These are phyloP conservation scores for Oxyruncus cristatus DNA, from an alignment of 2,113 vertebrate species.

Conservation along the genomic window DNA sequence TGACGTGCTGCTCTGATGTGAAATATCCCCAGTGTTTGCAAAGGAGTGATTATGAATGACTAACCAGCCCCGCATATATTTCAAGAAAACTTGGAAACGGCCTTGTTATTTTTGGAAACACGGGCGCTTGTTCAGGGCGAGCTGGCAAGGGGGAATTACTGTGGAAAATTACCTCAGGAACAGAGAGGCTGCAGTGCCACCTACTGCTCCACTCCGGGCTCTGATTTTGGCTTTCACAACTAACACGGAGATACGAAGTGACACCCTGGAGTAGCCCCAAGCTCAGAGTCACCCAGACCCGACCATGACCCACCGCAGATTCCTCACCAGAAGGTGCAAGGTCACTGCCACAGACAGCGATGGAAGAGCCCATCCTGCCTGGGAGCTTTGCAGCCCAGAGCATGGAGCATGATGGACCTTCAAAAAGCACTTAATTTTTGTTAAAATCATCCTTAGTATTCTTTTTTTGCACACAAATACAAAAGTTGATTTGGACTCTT, in stretches of 20 bases:
- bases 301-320: background rate
- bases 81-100: conserved; percentile 74
- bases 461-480: background rate
- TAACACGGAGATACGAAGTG: background rate
- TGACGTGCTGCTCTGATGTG: conserved; percentile 58
- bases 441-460: background rate
- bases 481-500: background rate
- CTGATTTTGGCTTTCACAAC: background rate
- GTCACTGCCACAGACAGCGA: accelerated
- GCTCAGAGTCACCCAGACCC: background rate
- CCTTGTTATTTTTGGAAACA: conserved; percentile 74
- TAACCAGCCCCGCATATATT: conserved; percentile 70
- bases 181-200: conserved; percentile 75
- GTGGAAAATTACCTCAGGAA: conserved; percentile 31
- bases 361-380: background rate
- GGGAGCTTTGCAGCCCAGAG: background rate
- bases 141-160: conserved; percentile 8
- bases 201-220: conserved; percentile 60
- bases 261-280: background rate
- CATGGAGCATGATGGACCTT: background rate
- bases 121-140: conserved; percentile 54
- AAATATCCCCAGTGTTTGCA: conserved; percentile 62
- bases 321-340: background rate
- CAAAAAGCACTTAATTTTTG: background rate
- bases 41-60: conserved; percentile 75